These are phyloP conservation scores for Crambe crambe DNA, from an alignment of 37 sponge, comb jelly and placozoan genomes.

Conservation along the genomic window DNA sequence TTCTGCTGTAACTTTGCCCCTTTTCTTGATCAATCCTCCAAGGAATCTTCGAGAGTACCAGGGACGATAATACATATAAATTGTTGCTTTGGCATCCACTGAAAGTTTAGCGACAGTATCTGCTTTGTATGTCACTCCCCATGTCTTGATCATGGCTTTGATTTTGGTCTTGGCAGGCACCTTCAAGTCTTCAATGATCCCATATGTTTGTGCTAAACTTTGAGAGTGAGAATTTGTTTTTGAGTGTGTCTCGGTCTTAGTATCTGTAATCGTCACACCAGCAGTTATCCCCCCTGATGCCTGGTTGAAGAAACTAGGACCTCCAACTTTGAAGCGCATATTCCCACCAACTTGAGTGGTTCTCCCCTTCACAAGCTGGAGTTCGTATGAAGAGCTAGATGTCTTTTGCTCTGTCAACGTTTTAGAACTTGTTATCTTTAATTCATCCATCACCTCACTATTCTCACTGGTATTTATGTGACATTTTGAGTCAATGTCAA, in stretches of 20 bases:
- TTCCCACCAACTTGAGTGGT: not conserved
- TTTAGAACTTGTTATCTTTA: not conserved
- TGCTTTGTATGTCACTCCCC: not conserved
- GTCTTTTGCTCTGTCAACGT: not conserved
- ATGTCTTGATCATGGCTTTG: not conserved
- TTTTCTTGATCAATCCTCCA: not conserved
- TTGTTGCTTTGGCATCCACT: not conserved
- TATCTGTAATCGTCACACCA: not conserved
- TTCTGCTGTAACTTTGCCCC: not conserved
- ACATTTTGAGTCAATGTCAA: not conserved
- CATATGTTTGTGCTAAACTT: not conserved
- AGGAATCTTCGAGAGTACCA: not conserved
- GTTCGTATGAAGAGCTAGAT: not conserved
- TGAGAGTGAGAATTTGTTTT: too few species aligned
- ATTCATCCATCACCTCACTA: not conserved
- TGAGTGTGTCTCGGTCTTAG: not conserved
- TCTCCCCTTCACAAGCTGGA: not conserved
- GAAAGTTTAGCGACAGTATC: not conserved
- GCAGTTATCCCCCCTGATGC: too few species aligned
- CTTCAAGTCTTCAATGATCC: not conserved
- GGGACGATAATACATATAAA: not conserved
- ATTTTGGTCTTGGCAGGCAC: not conserved
- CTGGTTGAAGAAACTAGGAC: not conserved
- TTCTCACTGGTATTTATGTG: not conserved
- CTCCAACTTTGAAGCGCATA: not conserved